Evolutionary conservation across 92 coral and sea anemone genomes (phyloP).

Genomic region (Actinostola sp.): DNA sequence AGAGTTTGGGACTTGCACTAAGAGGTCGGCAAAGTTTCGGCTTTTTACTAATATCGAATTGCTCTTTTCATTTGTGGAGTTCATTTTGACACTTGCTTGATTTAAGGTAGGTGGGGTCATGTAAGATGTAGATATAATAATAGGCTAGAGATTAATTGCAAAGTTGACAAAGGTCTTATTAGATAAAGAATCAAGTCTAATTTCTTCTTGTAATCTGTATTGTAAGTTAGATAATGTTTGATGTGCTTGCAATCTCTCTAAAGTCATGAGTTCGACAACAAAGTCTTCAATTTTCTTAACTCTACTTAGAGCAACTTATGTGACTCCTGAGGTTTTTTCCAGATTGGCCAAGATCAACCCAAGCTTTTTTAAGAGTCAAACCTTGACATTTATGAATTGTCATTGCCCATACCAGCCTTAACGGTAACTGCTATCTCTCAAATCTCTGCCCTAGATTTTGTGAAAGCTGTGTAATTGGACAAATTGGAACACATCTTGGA

Average conservation of each 20-base stretch:
- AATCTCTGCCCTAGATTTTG: conserved; percentile 45
- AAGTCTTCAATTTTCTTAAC: conserved; percentile 54
- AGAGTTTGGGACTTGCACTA: too few relatives aligned
- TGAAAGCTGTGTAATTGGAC: conserved; percentile 58
- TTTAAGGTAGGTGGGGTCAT: too few relatives aligned
- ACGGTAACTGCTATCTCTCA: conserved; percentile 47
- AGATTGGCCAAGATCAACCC: conserved; percentile 58
- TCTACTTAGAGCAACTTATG: conserved; percentile 64
- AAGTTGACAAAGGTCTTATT: not conserved
- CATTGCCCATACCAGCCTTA: conserved; percentile 50
- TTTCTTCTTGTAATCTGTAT: conserved; percentile 61
- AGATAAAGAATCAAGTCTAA: conserved; percentile 37
- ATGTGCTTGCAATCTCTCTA: conserved; percentile 50
- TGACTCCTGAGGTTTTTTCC: conserved; percentile 45
- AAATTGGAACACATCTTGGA: conserved; percentile 72
- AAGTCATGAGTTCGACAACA: conserved; percentile 52
- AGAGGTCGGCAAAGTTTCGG: too few relatives aligned
- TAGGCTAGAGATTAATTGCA: not conserved
- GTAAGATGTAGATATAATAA: too few relatives aligned
- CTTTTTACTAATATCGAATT: too few relatives aligned
- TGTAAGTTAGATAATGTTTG: conserved; percentile 46
- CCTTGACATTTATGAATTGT: conserved; percentile 51
- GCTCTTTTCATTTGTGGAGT: too few relatives aligned
- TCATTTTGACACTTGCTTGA: too few relatives aligned
- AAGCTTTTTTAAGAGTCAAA: conserved; percentile 48